Base-by-base conservation (phyloP, 2,797 vertebrate genomes). In the Lophius americanus region DNA sequence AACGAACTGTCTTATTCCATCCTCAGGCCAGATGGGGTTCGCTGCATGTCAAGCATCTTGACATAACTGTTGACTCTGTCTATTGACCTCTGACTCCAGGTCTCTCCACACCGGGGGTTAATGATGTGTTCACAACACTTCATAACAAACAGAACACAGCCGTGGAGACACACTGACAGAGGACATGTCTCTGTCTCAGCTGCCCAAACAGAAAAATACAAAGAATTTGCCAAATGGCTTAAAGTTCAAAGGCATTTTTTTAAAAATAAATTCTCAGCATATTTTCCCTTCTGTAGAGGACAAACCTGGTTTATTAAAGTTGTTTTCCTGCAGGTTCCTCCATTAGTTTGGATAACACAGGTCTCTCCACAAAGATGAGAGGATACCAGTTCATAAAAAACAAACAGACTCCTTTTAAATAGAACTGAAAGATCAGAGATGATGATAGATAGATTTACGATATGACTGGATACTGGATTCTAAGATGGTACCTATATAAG, bases 11-110 rank as follows among this genome's bases (percentile, higher is more conserved):
- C 80, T 79, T 51, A 46, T 79, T 81, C 56, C 37, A 46, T 72
- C 67, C 73, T 50, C 44, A 37, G 81, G 71, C 81, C 92, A 94
- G 92, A 94, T 93, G 94, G 92, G 89, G 75, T 78, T 84, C 87
- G 50, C 73, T 74, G 84, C 77, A 51, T 54, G 88, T 82, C 63
- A 60, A 83, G 75, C 77, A 88, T 89, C 91, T 93, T 93, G 92
- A 93, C 92, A 91, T 92, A 86, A 65, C 88, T 91, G 90, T 89
- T 92, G 90, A 88, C 79, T 75, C 76, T 81, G 85, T 92, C 91
- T 92, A 83, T 90, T 92, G 92, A 92, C 92, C 93, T 92, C 85
- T 93, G 90, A 89, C 92, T 73, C 68, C 41, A 23, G 91, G 91
- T 91, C 92, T 83, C 59, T 79, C 78, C 81, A 84, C 49, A 11